phyloP scores from a whole-genome alignment of 2,888 invertebrate species.

The Drosophila colorata region DNA sequence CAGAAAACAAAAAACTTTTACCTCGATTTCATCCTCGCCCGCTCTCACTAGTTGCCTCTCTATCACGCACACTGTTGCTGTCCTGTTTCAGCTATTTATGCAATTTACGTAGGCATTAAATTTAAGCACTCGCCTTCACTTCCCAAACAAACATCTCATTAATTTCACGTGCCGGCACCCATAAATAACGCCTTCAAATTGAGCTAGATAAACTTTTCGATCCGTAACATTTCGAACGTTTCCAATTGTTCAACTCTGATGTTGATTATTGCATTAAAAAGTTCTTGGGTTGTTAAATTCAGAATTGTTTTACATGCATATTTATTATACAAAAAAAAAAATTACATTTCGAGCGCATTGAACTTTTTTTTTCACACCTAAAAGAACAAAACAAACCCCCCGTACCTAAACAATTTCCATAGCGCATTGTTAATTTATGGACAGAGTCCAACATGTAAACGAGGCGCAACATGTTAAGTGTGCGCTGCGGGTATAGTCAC shows the following conservation, averaged over 20 bases:
- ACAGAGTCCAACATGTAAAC: slow-evolving; percentile 32
- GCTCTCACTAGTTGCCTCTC: not conserved
- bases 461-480: slow-evolving; percentile 48
- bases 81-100: slow-evolving; percentile 47
- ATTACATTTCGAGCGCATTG: slow-evolving; percentile 39
- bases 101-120: slow-evolving; percentile 71
- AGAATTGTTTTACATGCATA: slow-evolving; percentile 1
- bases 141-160: slow-evolving; percentile 71
- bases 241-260: slow-evolving; percentile 16
- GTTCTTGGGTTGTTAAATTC: slow-evolving; percentile 13
- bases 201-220: slow-evolving; percentile 20
- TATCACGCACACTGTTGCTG: slow-evolving; percentile 5
- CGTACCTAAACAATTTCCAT: slow-evolving; percentile 39
- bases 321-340: slow-evolving; percentile 25
- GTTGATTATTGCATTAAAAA: slow-evolving; percentile 35
- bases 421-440: slow-evolving; percentile 51
- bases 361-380: slow-evolving; percentile 32
- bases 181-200: slow-evolving; percentile 54
- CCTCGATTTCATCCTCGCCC: slow-evolving; percentile 10
- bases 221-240: slow-evolving; percentile 7
- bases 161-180: slow-evolving; percentile 63
- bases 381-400: slow-evolving; percentile 2
- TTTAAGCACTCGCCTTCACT: slow-evolving; percentile 73
- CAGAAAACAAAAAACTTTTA: slow-evolving; percentile 19
- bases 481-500: slow-evolving; percentile 4